phyloP scores from a whole-genome alignment of 2,797 vertebrate species.

The Galaxias olidus region DNA sequence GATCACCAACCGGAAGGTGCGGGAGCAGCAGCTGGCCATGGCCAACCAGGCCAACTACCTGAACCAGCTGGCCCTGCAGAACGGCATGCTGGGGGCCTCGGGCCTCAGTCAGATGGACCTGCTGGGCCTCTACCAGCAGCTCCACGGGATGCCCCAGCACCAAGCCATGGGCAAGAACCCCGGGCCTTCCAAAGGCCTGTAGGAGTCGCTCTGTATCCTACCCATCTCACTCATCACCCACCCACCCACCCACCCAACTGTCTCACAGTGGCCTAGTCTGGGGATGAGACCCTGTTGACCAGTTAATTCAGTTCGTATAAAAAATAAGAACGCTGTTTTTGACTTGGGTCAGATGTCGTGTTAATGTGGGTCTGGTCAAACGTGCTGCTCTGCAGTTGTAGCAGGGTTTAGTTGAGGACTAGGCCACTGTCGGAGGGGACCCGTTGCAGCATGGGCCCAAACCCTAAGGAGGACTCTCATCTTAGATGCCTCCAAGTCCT shows the following conservation, averaged over 20 bases:
- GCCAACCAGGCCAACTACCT: slow-evolving; percentile 88
- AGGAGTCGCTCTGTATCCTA: slow-evolving; percentile 39
- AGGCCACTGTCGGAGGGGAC: neutral
- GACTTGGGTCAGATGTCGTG: neutral
- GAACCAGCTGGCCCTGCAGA: slow-evolving; percentile 89
- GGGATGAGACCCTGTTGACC: too few species aligned
- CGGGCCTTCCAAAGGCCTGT: slow-evolving; percentile 93
- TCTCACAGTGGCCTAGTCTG: neutral
- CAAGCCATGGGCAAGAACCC: slow-evolving; percentile 90
- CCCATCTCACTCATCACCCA: neutral
- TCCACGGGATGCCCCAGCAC: slow-evolving; percentile 81
- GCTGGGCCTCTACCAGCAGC: slow-evolving; percentile 93
- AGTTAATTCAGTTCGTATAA: too few species aligned
- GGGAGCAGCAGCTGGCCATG: slow-evolving; percentile 93
- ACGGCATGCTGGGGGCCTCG: slow-evolving; percentile 67
- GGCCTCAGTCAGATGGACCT: slow-evolving; percentile 87
- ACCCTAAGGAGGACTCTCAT: neutral
- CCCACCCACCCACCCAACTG: neutral
- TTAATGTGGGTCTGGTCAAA: neutral
- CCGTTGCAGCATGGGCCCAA: slow-evolving; percentile 17
- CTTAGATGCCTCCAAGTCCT: slow-evolving; percentile 24
- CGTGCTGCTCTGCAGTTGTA: neutral
- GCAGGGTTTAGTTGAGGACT: neutral
- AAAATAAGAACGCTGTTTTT: neutral
- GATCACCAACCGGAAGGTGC: slow-evolving; percentile 91